phyloP scores from a whole-genome alignment of 1,140 invertebrate species.

The Paralvinella palmiformis region DNA sequence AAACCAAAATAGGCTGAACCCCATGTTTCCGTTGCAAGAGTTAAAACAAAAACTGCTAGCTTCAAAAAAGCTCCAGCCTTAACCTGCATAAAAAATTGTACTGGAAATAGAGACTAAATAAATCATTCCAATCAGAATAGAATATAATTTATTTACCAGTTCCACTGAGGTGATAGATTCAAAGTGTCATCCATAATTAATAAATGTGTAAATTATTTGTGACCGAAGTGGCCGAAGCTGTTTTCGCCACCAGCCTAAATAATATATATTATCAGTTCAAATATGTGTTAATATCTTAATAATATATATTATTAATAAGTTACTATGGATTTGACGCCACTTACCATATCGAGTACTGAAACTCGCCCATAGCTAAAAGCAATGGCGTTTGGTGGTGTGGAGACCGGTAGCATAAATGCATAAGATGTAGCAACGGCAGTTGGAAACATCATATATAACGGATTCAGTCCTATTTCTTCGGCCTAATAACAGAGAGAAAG shows the following conservation, averaged over 20 bases:
- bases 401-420: slow-evolving; percentile 67
- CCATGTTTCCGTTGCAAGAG: slow-evolving; percentile 62
- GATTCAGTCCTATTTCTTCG: slow-evolving; percentile 56
- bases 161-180: background rate
- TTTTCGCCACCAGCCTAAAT: no score
- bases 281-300: background rate
- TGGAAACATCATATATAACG: slow-evolving; percentile 77
- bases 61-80: slow-evolving; percentile 72
- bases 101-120: background rate
- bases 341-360: slow-evolving; percentile 47
- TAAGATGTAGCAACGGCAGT: slow-evolving; percentile 72
- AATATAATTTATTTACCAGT: background rate
- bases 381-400: slow-evolving; percentile 85
- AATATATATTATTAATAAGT: background rate
- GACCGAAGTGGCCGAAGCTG: no score
- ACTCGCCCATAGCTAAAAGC: slow-evolving; percentile 59
- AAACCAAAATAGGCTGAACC: slow-evolving; percentile 56
- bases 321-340: background rate
- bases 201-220: no score
- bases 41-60: slow-evolving; percentile 62
- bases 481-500: slow-evolving; percentile 40
- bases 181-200: background rate
- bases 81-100: slow-evolving; percentile 34
- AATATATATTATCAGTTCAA: background rate
- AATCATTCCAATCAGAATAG: background rate